Percentiles rank a stretch among this genome's conserved stretches.
These are phyloP conservation scores for Pantherophis alleghaniensis DNA, from an alignment of 2,797 vertebrate genomes.

Conservation along the genomic window DNA sequence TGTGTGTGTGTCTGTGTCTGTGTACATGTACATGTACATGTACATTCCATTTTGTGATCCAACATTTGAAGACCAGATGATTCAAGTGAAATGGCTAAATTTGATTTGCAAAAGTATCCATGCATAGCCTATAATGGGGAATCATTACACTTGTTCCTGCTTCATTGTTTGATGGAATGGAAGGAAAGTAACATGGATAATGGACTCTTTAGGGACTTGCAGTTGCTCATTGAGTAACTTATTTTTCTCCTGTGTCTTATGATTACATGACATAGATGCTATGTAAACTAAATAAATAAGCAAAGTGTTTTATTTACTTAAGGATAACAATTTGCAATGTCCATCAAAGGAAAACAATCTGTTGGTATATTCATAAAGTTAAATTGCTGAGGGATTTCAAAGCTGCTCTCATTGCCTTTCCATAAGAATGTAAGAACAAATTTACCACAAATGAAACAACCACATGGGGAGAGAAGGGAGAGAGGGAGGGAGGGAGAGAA, in stretches of 20 bases:
- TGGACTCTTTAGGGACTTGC: background rate
- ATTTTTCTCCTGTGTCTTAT: background rate
- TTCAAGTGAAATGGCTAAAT: background rate
- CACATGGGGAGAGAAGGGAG: background rate
- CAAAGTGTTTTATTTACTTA: background rate
- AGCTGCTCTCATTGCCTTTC: background rate
- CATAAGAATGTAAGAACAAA: background rate
- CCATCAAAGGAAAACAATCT: background rate
- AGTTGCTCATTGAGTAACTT: background rate
- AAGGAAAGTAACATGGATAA: background rate
- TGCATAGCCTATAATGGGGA: background rate
- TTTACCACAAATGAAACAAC: background rate
- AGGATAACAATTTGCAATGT: background rate
- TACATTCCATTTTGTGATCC: background rate
- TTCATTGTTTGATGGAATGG: background rate
- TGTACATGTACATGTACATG: too few species aligned
- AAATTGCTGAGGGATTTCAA: background rate
- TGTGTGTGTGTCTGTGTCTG: too few species aligned
- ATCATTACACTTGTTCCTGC: background rate
- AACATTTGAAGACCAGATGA: background rate
- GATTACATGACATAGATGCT: background rate
- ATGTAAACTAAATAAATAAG: background rate
- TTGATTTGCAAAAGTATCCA: background rate
- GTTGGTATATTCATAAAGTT: background rate
- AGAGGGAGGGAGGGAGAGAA: too few species aligned